Percentiles rank a stretch among this genome's conserved stretches.
phyloP scores from a whole-genome alignment of 1,140 invertebrate genomes.

The Parapsyche elsis region DNA sequence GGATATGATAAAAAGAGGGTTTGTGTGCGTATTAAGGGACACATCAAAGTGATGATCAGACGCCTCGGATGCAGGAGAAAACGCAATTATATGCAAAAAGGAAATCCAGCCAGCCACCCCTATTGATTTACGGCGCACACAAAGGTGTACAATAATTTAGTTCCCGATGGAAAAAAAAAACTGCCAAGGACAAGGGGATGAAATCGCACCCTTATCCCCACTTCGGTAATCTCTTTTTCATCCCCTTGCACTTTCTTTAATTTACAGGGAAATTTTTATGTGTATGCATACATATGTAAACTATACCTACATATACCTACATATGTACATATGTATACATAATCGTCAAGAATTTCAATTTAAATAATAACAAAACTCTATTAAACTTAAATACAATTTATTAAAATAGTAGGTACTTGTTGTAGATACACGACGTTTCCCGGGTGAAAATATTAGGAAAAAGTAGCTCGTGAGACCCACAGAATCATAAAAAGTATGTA shows the following conservation, averaged over 20 bases:
- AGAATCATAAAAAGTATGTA: too few relatives aligned
- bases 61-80: conserved; percentile 52
- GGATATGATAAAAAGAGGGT: neutral
- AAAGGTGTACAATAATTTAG: conserved; percentile 58
- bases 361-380: neutral
- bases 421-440: too few relatives aligned
- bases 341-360: too few relatives aligned
- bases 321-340: too few relatives aligned
- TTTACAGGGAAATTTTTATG: conserved; percentile 66
- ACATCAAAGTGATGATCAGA: conserved; percentile 29
- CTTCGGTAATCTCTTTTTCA: conserved; percentile 63
- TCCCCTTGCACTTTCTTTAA: conserved; percentile 61
- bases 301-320: too few relatives aligned
- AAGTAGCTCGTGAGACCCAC: too few relatives aligned
- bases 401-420: too few relatives aligned
- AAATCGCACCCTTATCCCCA: conserved; percentile 60
- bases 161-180: conserved; percentile 48
- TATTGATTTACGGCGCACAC: conserved; percentile 56
- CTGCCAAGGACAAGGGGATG: conserved; percentile 41
- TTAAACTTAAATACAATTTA: too few relatives aligned
- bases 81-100: conserved; percentile 57
- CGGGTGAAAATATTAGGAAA: too few relatives aligned
- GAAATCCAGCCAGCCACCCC: conserved; percentile 47
- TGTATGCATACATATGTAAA: conserved; percentile 25
- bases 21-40: neutral